Evolutionary conservation across 2,888 invertebrate species (phyloP), one percentile per base, ranked within the genome.

Genomic region (Allygus modestus): DNA sequence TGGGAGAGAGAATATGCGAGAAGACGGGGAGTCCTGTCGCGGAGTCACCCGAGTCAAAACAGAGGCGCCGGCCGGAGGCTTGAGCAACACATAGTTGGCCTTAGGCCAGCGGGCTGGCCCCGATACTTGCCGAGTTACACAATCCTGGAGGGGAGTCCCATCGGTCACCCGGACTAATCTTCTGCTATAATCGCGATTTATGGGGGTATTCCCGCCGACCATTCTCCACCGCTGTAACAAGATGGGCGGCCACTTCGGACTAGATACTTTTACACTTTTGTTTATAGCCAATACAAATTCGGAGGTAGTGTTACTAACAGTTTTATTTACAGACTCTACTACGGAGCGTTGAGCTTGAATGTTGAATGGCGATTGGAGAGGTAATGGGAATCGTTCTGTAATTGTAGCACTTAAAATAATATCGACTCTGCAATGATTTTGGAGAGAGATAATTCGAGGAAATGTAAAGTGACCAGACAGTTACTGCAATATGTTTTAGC

Each of bases 81-180:
- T 71, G 71, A 17, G 69, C 71, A 41, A 71, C 71, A 12, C 71
- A 71, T 71, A 41, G 37, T 71, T 71, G 71, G 71, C 71, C 71
- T 41, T 5, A 37, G 71, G 71, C 71, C 71, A 71, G 71, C 37
- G 23, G 37, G 9, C 71, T 41, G 71, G 37, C 37, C 41, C n/a
- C 37, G 5, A 4, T 41, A 41, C n/a, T n/a, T n/a, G n/a, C 20
- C 5, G 20, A 5, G 65, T 65, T 65, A 31, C 65, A 26, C 65
- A 65, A 65, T 17, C 4, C 20, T 7, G 31, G 15, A 11, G 0
- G 31, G 15, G 26, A 5, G 58, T 15, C 28, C 65, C 65, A 65
- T 65, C 65, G 5, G 15, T 65, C 65, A 65, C 20, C 9, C 26
- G 15, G 28, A 20, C 65, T 65, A 65, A 65, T 65, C 65, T 17